Evolutionary conservation across 2,797 vertebrate genomes (phyloP).

Genomic region (Eupleurogrammus muticus): DNA sequence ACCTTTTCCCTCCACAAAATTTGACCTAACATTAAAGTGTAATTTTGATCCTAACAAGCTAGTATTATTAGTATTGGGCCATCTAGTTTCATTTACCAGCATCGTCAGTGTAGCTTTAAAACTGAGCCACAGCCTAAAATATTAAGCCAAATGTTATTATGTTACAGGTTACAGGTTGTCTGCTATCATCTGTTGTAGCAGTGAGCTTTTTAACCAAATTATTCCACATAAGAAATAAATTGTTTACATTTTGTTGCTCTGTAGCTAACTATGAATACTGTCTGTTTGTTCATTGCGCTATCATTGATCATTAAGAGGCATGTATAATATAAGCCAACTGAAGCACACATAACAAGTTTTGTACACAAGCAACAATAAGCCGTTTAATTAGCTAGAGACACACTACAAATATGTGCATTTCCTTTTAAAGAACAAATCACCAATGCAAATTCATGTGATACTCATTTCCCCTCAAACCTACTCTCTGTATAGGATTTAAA

Average conservation of each 20-base stretch:
- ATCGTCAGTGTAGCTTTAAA: no score
- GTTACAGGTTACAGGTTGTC: neutral
- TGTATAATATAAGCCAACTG: neutral
- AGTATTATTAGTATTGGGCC: no score
- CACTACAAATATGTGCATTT: constrained; percentile 25
- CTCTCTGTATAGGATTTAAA: constrained; percentile 20
- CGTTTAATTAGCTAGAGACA: constrained; percentile 19
- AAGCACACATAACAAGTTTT: neutral
- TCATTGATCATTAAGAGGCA: constrained; percentile 10
- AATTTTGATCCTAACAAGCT: no score
- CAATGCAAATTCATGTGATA: constrained; percentile 15
- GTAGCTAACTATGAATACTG: neutral
- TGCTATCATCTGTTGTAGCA: neutral
- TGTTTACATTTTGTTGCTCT: neutral
- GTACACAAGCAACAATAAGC: constrained; percentile 26
- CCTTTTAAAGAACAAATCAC: constrained; percentile 45
- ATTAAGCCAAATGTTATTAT: neutral
- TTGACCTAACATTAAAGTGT: no score
- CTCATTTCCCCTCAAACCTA: constrained; percentile 14
- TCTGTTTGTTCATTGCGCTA: constrained; percentile 20
- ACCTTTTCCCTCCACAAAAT: no score
- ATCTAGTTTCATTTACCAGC: no score
- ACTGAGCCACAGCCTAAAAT: neutral
- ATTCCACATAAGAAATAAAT: neutral
- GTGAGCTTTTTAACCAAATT: neutral